Percentiles rank a stretch among this genome's conserved stretches.
phyloP scores from a whole-genome alignment of 1,140 invertebrate species.

The Drosophila sulfurigaster region DNA sequence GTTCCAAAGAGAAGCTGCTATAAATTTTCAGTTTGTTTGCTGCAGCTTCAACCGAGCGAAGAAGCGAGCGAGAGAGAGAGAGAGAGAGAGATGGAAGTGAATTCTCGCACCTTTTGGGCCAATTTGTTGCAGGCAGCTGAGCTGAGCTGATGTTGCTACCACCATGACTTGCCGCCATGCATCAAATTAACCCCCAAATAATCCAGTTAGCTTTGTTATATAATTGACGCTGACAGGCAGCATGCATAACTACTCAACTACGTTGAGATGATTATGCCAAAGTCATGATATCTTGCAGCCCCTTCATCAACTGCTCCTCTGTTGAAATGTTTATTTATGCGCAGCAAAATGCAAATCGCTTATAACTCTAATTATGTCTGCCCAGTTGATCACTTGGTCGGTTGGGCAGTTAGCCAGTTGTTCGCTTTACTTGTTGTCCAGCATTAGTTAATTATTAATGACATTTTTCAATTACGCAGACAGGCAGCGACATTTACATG shows the following conservation, averaged over 20 bases:
- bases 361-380: slow-evolving; percentile 57
- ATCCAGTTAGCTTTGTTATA: slow-evolving; percentile 78
- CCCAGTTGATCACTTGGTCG: slow-evolving; percentile 33
- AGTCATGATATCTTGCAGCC: slow-evolving; percentile 6
- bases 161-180: slow-evolving; percentile 52
- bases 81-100: slow-evolving; percentile 39
- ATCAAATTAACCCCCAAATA: slow-evolving; percentile 74
- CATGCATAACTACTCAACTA: slow-evolving; percentile 51
- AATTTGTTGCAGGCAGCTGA: slow-evolving; percentile 65
- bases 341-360: slow-evolving; percentile 39
- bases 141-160: slow-evolving; percentile 17
- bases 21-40: slow-evolving; percentile 43
- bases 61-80: slow-evolving; percentile 8
- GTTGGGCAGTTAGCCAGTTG: slow-evolving; percentile 5
- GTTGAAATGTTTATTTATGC: slow-evolving; percentile 65
- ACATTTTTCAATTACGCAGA: slow-evolving; percentile 79
- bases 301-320: slow-evolving; percentile 3
- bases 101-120: slow-evolving; percentile 73
- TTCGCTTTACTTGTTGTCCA: background rate
- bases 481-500: slow-evolving; percentile 68
- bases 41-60: slow-evolving; percentile 2
- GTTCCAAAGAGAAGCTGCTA: slow-evolving; percentile 32
- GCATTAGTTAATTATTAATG: slow-evolving; percentile 72
- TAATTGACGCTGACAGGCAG: slow-evolving; percentile 69
- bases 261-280: slow-evolving; percentile 41